These are phyloP conservation scores for Enteromius anoplus DNA, from an alignment of 2,797 vertebrate genomes.

Conservation along the genomic window DNA sequence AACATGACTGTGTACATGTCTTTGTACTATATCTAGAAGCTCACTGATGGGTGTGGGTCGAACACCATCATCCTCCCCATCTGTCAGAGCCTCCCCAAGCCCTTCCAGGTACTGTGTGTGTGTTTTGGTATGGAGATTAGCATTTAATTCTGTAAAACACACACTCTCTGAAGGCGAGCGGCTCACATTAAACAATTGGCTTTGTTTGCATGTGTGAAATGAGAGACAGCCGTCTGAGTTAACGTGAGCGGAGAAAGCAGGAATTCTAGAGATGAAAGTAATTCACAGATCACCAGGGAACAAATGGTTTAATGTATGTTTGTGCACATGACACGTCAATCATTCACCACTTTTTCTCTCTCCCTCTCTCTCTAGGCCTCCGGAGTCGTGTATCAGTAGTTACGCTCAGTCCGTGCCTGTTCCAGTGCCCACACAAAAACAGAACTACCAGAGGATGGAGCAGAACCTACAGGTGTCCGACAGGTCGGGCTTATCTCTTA, in stretches of 20 bases:
- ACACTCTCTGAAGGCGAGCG: background rate
- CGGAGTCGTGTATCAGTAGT: conserved; percentile 72
- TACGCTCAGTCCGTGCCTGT: conserved; percentile 86
- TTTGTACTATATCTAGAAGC: conserved; percentile 71
- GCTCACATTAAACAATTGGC: conserved; percentile 11
- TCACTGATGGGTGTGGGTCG: conserved; percentile 78
- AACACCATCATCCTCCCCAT: conserved; percentile 80
- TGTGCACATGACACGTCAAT: background rate
- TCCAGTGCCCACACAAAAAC: conserved; percentile 93
- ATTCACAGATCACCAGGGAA: conserved; percentile 22
- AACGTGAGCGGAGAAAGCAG: background rate
- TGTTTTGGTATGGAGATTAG: conserved; percentile 1
- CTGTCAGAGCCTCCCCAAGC: conserved; percentile 77
- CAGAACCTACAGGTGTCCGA: conserved; percentile 82
- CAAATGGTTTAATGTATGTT: conserved; percentile 27
- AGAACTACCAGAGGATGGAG: conserved; percentile 92
- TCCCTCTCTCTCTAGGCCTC: conserved; percentile 70
- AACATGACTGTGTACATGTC: background rate
- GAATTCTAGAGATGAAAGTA: conserved; percentile 12
- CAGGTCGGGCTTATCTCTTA: conserved; percentile 69
- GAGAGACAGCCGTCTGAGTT: background rate
- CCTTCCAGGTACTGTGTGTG: conserved; percentile 76
- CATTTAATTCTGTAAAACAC: background rate
- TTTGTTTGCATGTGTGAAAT: conserved; percentile 22
- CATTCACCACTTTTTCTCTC: conserved; percentile 21